Evolutionary conservation across 2,113 vertebrate species (phyloP).

Genomic region (Gallinago undulata): DNA sequence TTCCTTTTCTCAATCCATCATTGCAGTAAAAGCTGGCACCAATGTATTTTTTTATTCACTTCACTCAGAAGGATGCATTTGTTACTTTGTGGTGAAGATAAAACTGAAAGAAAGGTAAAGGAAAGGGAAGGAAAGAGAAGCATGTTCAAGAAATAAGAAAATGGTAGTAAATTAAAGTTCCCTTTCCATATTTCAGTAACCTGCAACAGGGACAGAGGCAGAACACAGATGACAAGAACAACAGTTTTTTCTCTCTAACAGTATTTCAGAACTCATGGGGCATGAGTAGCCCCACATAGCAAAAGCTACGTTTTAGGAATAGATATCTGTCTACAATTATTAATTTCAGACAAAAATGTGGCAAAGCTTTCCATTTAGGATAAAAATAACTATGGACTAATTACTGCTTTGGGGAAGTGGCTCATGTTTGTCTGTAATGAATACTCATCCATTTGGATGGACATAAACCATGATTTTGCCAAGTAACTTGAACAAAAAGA

Average conservation of each 20-base stretch:
- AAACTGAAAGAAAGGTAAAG: not conserved
- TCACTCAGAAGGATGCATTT: not conserved
- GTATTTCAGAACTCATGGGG: not conserved
- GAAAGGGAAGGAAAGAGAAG: not conserved
- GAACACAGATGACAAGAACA: not conserved
- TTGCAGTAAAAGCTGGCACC: not conserved
- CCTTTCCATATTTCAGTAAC: not conserved
- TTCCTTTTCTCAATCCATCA: not conserved
- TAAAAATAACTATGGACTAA: not conserved
- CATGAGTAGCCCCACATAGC: not conserved
- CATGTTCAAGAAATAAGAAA: not conserved
- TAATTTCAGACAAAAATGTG: not conserved
- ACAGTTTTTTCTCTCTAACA: not conserved
- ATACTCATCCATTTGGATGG: not conserved
- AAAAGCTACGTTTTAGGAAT: not conserved
- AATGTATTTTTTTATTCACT: not conserved
- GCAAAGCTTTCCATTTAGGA: not conserved
- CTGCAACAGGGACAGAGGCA: not conserved
- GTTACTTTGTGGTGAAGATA: not conserved
- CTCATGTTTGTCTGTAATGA: not conserved
- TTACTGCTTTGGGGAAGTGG: not conserved
- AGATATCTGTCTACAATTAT: not conserved
- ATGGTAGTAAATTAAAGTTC: not conserved
- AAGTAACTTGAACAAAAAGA: not conserved
- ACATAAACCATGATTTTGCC: not conserved